Evolutionary conservation across 2,888 invertebrate species (phyloP), one percentile per base, ranked within the genome.

Genomic region (Mylabris sibirica): DNA sequence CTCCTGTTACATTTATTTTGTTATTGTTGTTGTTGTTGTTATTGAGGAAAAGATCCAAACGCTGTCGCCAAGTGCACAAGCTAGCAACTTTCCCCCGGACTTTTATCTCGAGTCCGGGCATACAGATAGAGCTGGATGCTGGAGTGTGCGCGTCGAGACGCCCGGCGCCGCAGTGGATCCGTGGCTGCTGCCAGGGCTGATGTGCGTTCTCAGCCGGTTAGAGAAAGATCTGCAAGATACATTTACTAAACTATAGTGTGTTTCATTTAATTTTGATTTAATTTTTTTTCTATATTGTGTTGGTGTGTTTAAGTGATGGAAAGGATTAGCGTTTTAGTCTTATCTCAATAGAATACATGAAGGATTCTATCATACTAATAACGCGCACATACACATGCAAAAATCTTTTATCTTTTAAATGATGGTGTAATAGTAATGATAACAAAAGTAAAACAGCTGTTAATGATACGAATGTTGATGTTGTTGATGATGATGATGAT

Each of bases 111-210:
- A 77, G 78, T 80, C 80, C 80, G 79, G 80, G 80, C 77, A 77
- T 76, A 80, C 78, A 80, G 80, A 80, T 78, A 80, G 81, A 80
- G 81, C 80, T 79, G 81, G 81, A 81, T 77, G 80, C 80, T 80
- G 82, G 83, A 80, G 82, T 74, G 75, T 83, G 83, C 83, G 83
- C 83, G 77, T 76, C 78, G 74, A 72, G 75, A 75, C 72, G 77
- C 79, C 80, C 76, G 79, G 76, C 80, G 81, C 83, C 83, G 84
- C 83, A 84, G 84, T 84, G 82, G 81, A 82, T 80, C 76, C 80
- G 79, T 82, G 82, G 82, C 82, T 78, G 82, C 82, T 80, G 81
- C 79, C 78, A 79, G 82, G 83, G 83, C 79, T 75, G 62, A 62
- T 62, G 80, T 78, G 30, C 30, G 77, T 78, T 76, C 72, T 73